Evolutionary conservation across 2,113 vertebrate genomes (phyloP), one percentile per base, ranked within the genome.

Genomic region (Urocolius indicus): DNA sequence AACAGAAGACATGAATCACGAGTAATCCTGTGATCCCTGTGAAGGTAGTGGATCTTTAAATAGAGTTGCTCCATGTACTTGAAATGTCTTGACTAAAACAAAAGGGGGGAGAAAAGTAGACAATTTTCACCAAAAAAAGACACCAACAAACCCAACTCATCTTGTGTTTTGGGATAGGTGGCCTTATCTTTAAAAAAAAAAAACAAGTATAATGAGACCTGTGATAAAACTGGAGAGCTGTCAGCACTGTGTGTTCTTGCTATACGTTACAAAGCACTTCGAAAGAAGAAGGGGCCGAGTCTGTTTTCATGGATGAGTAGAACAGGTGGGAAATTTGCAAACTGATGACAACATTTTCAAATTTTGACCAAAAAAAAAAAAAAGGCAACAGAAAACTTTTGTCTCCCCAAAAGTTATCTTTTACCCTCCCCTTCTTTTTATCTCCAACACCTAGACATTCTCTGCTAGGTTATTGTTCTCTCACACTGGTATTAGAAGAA

Each of bases 181-280:
- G 57, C 54, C 49, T 85, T 79, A 57, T 14, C n/a, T 84, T 78
- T 8, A 13, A 24, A 51, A 54, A 76, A 49, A 83, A 79, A 78
- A n/a, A 92, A 68, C 51, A 78, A 19, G 6, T 30, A 66, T 76
- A 94, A 91, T 91, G 67, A 88, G 54, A 36, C 30, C 69, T 77
- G 49, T 77, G 79, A 90, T 86, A 95, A 94, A 96, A 93, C 24
- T 90, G 59, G 94, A 95, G 79, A 80, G 34, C 90, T 96, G 92
- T 96, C 95, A 96, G 88, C 96, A 95, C 90, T 36, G 30, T 73
- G 85, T 0, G 0, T 88, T 95, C 90, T 68, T 92, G 92, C 83
- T 94, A 74, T 92, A 77, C 24, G 1, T 83, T 88, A 88, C 73
- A 93, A 92, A 74, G 54, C 63, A 34, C 63, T 94, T 57, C 36